A percentile compares a stretch with the other conserved stretches of the same genome.
These are phyloP conservation scores for Drosophila kepulauana DNA, from an alignment of 1,140 invertebrate species.

Conservation along the genomic window DNA sequence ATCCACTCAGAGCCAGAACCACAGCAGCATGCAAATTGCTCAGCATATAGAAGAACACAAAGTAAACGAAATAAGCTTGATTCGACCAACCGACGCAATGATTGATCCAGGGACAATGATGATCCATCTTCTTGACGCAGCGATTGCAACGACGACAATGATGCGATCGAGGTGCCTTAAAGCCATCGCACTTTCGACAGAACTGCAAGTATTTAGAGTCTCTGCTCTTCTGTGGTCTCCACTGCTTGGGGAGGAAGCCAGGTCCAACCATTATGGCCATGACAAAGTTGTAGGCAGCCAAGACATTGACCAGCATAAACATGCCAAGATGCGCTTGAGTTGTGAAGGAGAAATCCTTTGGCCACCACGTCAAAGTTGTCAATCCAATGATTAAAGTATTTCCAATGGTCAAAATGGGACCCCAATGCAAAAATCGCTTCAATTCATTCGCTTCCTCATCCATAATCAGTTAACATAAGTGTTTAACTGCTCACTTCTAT, in stretches of 20 bases:
- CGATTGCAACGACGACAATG: slow-evolving; percentile 97
- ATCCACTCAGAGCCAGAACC: slow-evolving; percentile 90
- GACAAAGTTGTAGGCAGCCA: slow-evolving; percentile 38
- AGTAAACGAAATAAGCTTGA: slow-evolving; percentile 94
- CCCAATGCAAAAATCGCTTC: slow-evolving; percentile 57
- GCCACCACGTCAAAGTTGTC: slow-evolving; percentile 59
- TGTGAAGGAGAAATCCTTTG: background rate
- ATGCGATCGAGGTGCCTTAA: slow-evolving; percentile 97
- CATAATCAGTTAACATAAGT: slow-evolving; percentile 8
- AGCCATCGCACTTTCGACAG: slow-evolving; percentile 94
- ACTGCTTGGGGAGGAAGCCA: slow-evolving; percentile 39
- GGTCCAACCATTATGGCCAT: slow-evolving; percentile 45
- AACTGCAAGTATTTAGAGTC: slow-evolving; percentile 89
- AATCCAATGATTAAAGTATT: slow-evolving; percentile 16
- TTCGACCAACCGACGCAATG: slow-evolving; percentile 94
- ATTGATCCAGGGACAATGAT: slow-evolving; percentile 91
- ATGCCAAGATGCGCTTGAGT: slow-evolving; percentile 21
- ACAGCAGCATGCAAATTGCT: slow-evolving; percentile 94
- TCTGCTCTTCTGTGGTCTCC: slow-evolving; percentile 19
- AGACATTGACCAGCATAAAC: slow-evolving; percentile 30
- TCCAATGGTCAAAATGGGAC: slow-evolving; percentile 15
- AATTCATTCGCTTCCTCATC: slow-evolving; percentile 7
- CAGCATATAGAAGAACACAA: slow-evolving; percentile 94
- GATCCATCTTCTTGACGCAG: slow-evolving; percentile 98
- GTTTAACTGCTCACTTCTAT: background rate